Evolutionary conservation across 1,140 invertebrate genomes (phyloP).

Genomic region (Venustaconcha ellipsiformis): DNA sequence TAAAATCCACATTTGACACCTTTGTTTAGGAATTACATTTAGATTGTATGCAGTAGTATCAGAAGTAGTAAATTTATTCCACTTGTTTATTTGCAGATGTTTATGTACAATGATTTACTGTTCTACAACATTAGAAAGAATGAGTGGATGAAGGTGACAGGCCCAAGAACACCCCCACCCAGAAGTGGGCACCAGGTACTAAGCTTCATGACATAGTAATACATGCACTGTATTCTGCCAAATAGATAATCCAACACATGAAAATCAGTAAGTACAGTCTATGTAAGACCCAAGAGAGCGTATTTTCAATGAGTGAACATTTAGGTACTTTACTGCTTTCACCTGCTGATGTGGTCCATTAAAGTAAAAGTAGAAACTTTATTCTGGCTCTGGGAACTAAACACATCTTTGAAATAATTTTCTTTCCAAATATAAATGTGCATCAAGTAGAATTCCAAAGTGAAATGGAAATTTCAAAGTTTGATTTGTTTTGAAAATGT

Average conservation of each 20-base stretch:
- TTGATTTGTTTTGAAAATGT: too few relatives aligned
- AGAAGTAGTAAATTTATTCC: neutral
- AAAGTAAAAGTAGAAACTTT: neutral
- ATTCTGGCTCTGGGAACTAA: neutral
- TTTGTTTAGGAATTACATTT: too few relatives aligned
- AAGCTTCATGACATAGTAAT: neutral
- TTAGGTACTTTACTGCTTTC: neutral
- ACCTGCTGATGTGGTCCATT: neutral
- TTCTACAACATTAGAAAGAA: conserved; percentile 86
- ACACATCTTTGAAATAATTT: neutral
- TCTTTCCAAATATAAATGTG: too few relatives aligned
- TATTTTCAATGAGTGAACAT: neutral
- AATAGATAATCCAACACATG: neutral
- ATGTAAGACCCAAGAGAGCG: neutral
- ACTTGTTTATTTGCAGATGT: conserved; percentile 75
- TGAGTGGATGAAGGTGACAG: conserved; percentile 84
- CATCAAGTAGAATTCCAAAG: too few relatives aligned
- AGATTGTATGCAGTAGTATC: too few relatives aligned
- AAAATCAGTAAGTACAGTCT: neutral
- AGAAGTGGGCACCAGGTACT: conserved; percentile 86
- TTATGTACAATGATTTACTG: conserved; percentile 86
- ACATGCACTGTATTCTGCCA: neutral
- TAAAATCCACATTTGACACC: too few relatives aligned
- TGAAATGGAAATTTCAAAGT: too few relatives aligned
- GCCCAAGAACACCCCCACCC: conserved; percentile 85